These are phyloP conservation scores for Prietella phreatophila DNA, from an alignment of 2,113 vertebrate species.

Conservation along the genomic window DNA sequence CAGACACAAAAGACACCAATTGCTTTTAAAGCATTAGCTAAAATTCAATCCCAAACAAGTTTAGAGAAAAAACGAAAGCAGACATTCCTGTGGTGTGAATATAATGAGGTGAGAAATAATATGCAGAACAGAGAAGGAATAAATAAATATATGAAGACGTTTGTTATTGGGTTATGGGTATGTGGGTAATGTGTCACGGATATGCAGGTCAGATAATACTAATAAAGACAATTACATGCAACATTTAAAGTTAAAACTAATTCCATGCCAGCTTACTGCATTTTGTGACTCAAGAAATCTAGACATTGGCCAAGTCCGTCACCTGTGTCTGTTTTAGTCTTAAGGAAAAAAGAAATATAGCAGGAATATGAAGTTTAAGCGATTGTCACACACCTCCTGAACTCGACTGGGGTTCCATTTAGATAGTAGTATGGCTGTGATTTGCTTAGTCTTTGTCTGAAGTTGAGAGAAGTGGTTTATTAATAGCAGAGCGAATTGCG, in stretches of 20 bases:
- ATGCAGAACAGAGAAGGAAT: neutral
- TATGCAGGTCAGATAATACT: neutral
- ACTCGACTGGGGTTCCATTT: neutral
- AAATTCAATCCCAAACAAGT: neutral
- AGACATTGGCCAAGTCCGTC: neutral
- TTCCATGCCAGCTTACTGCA: neutral
- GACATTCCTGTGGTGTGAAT: neutral
- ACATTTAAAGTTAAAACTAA: neutral
- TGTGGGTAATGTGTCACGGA: neutral
- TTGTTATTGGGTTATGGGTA: neutral
- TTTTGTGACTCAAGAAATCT: no score
- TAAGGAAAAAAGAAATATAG: neutral
- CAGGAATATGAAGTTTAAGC: neutral
- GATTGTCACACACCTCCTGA: neutral
- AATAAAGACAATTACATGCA: no score
- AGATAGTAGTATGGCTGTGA: neutral
- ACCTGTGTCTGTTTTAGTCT: neutral
- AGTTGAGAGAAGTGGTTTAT: neutral
- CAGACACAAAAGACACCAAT: neutral
- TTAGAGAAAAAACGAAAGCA: neutral
- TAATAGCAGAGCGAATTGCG: neutral
- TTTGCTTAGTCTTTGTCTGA: neutral
- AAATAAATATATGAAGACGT: neutral
- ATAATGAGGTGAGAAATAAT: neutral
- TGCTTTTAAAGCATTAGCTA: neutral